Evolutionary conservation across 2,797 vertebrate species (phyloP).

Genomic region (Ctenopoma kingsleyae): DNA sequence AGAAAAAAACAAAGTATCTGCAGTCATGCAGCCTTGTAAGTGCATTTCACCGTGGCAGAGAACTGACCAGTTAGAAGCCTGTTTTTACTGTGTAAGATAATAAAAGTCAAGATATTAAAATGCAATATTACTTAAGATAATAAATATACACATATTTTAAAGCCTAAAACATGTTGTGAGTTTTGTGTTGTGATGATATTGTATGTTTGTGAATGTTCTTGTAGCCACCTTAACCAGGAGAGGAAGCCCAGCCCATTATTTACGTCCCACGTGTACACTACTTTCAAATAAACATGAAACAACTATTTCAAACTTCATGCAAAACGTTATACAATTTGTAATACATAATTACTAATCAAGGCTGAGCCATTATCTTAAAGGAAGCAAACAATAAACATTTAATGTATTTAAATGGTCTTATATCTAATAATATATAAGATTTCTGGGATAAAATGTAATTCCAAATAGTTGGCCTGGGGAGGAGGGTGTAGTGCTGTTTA

Average conservation of each 20-base stretch:
- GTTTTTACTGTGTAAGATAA: not conserved
- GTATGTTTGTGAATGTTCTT: slow-evolving; percentile 1
- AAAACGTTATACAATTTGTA: not conserved
- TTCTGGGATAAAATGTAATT: too few species aligned
- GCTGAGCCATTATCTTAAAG: too few species aligned
- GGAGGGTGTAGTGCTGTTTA: not conserved
- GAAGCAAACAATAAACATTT: too few species aligned
- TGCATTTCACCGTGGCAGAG: slow-evolving; percentile 17
- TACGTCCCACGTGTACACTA: slow-evolving; percentile 29
- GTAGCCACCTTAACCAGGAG: slow-evolving; percentile 49
- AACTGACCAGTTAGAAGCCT: not conserved
- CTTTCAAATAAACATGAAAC: not conserved
- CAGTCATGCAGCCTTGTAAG: slow-evolving; percentile 49
- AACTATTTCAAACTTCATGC: not conserved
- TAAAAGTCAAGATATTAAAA: too few species aligned
- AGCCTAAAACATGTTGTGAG: not conserved
- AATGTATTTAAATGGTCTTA: too few species aligned
- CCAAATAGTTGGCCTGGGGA: too few species aligned
- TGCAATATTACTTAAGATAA: too few species aligned
- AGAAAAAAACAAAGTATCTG: slow-evolving; percentile 55
- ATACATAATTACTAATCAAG: not conserved
- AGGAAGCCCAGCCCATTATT: slow-evolving; percentile 50
- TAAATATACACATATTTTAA: not conserved
- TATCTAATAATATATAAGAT: too few species aligned
- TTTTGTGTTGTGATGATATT: not conserved